A percentile compares a stretch with the other conserved stretches of the same genome.
phyloP scores from a whole-genome alignment of 2,888 invertebrate genomes.

The Stictocephala bisonia region DNA sequence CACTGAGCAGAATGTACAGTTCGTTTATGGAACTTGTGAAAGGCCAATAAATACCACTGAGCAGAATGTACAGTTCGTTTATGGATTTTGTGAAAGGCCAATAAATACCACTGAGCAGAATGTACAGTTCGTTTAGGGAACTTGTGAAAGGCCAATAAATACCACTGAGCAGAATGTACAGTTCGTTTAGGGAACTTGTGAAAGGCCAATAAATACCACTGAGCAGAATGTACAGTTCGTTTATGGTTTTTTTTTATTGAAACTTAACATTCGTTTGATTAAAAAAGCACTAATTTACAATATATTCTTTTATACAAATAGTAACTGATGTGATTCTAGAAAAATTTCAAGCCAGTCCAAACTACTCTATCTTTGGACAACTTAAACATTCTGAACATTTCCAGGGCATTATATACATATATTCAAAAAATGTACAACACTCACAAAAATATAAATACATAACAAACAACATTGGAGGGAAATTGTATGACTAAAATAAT shows the following conservation, averaged over 20 bases:
- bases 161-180: no score
- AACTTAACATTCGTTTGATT: constrained; percentile 34
- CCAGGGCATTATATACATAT: constrained; percentile 12
- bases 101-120: no score
- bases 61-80: no score
- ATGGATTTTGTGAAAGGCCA: no score
- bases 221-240: no score
- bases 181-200: no score
- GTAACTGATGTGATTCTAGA: constrained; percentile 26
- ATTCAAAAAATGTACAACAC: constrained; percentile 24
- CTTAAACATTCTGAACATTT: constrained; percentile 24
- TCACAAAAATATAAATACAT: not conserved
- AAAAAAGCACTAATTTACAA: constrained; percentile 42
- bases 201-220: no score
- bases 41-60: no score
- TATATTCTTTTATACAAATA: constrained; percentile 42
- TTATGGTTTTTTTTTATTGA: constrained; percentile 34
- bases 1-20: no score
- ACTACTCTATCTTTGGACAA: constrained; percentile 27
- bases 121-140: no score
- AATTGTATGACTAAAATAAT: not conserved
- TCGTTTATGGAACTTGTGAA: no score
- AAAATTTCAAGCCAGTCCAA: constrained; percentile 18
- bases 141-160: no score
- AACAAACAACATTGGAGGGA: constrained; percentile 17